Evolutionary conservation across 2,113 vertebrate genomes (phyloP), one percentile per base, ranked within the genome.

Genomic region (Protomyctophum bolini): DNA sequence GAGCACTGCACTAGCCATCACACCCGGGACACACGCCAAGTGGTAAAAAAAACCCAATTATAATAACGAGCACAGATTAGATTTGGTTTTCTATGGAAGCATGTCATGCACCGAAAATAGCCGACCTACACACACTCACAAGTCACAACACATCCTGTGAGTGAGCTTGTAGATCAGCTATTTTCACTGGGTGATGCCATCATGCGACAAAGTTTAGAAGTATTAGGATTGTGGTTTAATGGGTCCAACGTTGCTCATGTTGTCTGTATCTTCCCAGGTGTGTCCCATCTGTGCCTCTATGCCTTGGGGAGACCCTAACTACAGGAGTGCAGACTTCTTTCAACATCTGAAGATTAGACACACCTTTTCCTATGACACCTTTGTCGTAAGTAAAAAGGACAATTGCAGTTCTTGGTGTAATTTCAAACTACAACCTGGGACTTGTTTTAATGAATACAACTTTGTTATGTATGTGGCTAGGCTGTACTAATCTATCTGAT

Each of bases 231-330:
- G 33, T 7, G 0, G 56, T 69, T 49, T 5, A 48, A 10, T 63
- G 60, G 10, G 5, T 73, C 62, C 1, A 61, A 14, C 4, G 7
- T 67, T 58, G 4, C 2, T 58, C 0, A 63, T 5, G 2, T 8
- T 41, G 0, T 52, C 8, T 60, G 52, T 21, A 21, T 79, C 9
- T 66, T 69, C 75, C 58, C 67, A 99, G 98, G 98, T 99, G 57
- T 99, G 98, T 83, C 97, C 97, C 0, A 98, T 99, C 81, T 99
- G 97, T 92, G 97, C 95, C 89, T 97, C 97, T 0, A 98, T 99
- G 98, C 98, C 98, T 0, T 99, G 98, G 98, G 98, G 98, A 58
- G 97, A 98, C 86, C 96, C 97, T 1, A 96, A 92, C 72, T 99
- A 98, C 88, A 94, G 94, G 87, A 99, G 98, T 41, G 90, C 96